These are phyloP conservation scores for Paradisaea rubra DNA, from an alignment of 2,113 vertebrate species.

Conservation along the genomic window DNA sequence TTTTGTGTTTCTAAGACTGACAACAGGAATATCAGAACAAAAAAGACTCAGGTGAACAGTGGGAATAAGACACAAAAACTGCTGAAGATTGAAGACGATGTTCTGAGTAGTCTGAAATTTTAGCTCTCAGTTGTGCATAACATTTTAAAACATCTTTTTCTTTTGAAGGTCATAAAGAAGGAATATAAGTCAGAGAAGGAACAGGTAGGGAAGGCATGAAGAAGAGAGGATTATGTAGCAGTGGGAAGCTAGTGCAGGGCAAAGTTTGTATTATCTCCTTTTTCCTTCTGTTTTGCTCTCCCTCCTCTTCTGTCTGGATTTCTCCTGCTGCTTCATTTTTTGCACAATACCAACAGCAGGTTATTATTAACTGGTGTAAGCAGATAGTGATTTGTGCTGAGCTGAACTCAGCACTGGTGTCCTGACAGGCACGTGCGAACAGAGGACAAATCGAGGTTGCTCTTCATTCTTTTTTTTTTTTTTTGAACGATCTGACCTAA, in stretches of 20 bases:
- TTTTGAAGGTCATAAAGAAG: background rate
- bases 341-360: background rate
- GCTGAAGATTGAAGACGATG: background rate
- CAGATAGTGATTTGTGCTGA: slow-evolving; percentile 3
- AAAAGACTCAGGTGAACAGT: background rate
- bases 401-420: background rate
- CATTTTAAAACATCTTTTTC: background rate
- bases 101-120: background rate
- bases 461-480: background rate
- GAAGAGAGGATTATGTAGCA: background rate
- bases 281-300: background rate
- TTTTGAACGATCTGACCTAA: slow-evolving; percentile 7
- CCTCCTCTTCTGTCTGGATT: background rate
- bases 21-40: background rate
- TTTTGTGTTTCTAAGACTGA: background rate
- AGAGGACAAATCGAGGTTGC: background rate
- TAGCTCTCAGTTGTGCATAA: background rate
- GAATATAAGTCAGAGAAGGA: background rate
- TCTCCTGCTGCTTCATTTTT: background rate
- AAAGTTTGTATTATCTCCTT: background rate
- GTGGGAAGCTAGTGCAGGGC: background rate
- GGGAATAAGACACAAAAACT: background rate
- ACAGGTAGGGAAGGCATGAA: background rate
- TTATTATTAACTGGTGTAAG: slow-evolving; percentile 9
- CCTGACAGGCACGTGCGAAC: background rate